Percentiles rank a stretch among this genome's conserved stretches.
Evolutionary conservation across 1,140 invertebrate genomes (phyloP).

Genomic region (Cecropterus lyciades): DNA sequence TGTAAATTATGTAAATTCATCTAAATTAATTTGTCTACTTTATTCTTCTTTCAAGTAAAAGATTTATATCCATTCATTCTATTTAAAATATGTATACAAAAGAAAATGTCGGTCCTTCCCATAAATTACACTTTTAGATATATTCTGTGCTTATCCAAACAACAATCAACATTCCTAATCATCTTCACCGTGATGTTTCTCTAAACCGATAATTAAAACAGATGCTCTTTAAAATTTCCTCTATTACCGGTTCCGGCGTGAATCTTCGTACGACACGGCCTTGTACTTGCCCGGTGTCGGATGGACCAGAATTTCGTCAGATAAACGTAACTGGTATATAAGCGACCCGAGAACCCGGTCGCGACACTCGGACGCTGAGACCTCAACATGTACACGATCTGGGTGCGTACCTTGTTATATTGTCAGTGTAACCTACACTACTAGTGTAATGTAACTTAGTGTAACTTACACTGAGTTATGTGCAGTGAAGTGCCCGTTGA

Average conservation of each 20-base stretch:
- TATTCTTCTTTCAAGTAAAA: too few relatives aligned
- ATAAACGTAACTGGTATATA: slow-evolving; percentile 48
- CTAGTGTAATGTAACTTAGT: not conserved
- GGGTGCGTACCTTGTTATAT: slow-evolving; percentile 44
- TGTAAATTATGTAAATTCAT: too few relatives aligned
- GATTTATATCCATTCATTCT: too few relatives aligned
- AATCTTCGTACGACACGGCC: slow-evolving; percentile 36
- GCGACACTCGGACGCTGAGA: slow-evolving; percentile 42
- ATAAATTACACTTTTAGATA: too few relatives aligned
- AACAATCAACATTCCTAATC: slow-evolving; percentile 21
- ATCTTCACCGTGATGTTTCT: slow-evolving; percentile 1
- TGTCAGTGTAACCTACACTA: slow-evolving; percentile 6
- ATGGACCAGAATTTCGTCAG: slow-evolving; percentile 29
- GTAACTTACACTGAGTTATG: not conserved
- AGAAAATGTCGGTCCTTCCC: too few relatives aligned
- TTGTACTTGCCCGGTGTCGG: slow-evolving; percentile 49
- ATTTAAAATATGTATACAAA: too few relatives aligned
- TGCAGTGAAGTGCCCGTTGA: slow-evolving; percentile 11
- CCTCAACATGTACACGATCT: slow-evolving; percentile 43
- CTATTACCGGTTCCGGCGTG: slow-evolving; percentile 46
- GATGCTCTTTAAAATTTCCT: slow-evolving; percentile 48
- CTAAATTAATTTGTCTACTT: too few relatives aligned
- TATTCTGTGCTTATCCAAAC: not conserved
- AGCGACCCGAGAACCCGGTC: slow-evolving; percentile 33
- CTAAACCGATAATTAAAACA: slow-evolving; percentile 23